Evolutionary conservation across 2,113 vertebrate genomes (phyloP).

Genomic region (Notarius lentiginosus): DNA sequence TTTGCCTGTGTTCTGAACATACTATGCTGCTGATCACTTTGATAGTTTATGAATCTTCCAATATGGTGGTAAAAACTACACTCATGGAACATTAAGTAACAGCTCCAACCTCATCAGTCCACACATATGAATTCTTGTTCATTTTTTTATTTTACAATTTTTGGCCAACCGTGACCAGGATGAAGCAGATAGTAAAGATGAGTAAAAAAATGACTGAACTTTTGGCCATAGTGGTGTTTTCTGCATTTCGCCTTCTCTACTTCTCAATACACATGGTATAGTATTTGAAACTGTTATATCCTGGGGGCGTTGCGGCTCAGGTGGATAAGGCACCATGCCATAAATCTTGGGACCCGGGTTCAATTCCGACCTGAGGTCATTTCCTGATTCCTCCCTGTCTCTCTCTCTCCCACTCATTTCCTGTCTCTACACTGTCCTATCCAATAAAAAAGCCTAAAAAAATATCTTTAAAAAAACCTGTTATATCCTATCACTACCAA

Average conservation of each 20-base stretch:
- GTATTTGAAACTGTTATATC: too few species aligned
- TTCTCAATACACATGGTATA: not conserved
- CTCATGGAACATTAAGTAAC: not conserved
- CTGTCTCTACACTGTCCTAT: too few species aligned
- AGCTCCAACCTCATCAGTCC: not conserved
- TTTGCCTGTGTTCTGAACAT: not conserved
- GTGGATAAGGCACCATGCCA: too few species aligned
- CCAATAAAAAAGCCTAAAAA: too few species aligned
- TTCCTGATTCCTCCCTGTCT: too few species aligned
- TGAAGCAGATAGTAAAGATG: not conserved
- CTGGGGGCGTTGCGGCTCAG: too few species aligned
- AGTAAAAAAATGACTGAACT: not conserved
- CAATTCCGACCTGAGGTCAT: too few species aligned
- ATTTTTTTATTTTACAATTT: not conserved
- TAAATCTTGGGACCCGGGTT: too few species aligned
- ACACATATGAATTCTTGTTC: not conserved
- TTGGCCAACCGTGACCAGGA: not conserved
- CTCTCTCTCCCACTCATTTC: too few species aligned
- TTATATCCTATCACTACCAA: not conserved
- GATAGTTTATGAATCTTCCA: not conserved
- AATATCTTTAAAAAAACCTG: too few species aligned
- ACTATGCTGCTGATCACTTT: too few species aligned
- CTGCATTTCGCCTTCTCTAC: not conserved
- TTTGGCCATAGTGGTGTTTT: not conserved
- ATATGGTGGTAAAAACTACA: too few species aligned